Percentiles rank a stretch among this genome's conserved stretches.
phyloP scores from a whole-genome alignment of 2,797 vertebrate species.

The Pseudopleuronectes americanus region DNA sequence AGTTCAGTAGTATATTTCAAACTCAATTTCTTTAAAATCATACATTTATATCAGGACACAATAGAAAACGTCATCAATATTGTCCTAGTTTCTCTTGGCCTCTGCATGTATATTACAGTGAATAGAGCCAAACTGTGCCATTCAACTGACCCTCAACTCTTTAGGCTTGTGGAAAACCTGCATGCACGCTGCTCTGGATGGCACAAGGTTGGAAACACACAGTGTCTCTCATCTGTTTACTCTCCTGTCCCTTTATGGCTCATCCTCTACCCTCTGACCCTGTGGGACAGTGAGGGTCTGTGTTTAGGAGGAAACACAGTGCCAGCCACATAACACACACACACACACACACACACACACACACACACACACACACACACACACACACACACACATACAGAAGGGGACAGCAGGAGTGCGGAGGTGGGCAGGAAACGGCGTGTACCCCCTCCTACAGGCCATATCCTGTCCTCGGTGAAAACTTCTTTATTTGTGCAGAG shows the following conservation, averaged over 20 bases:
- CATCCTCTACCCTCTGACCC: constrained; percentile 75
- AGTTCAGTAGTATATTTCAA: no score
- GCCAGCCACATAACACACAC: constrained; percentile 54
- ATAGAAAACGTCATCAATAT: not conserved
- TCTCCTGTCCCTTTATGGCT: constrained; percentile 64
- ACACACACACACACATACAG: constrained; percentile 50
- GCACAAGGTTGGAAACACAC: constrained; percentile 34
- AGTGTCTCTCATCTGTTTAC: constrained; percentile 63
- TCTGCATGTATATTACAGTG: not conserved
- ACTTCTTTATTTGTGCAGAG: constrained; percentile 69
- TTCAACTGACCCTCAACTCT: not conserved
- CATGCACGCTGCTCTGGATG: constrained; percentile 10
- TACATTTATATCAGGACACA: not conserved
- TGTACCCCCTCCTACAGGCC: constrained; percentile 73
- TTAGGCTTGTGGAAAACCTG: constrained; percentile 11
- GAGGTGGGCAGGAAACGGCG: constrained; percentile 76
- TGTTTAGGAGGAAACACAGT: constrained; percentile 67
- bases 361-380: constrained; percentile 54
- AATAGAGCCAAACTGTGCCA: not conserved
- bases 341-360: constrained; percentile 50
- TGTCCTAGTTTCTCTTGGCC: not conserved
- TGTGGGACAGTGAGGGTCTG: constrained; percentile 65
- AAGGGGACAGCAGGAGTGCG: constrained; percentile 70
- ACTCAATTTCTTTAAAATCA: no score
- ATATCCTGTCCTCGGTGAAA: constrained; percentile 77